Percentiles rank a stretch among this genome's conserved stretches.
phyloP scores from a whole-genome alignment of 1,140 invertebrate species.

The Drosophila athabasca region DNA sequence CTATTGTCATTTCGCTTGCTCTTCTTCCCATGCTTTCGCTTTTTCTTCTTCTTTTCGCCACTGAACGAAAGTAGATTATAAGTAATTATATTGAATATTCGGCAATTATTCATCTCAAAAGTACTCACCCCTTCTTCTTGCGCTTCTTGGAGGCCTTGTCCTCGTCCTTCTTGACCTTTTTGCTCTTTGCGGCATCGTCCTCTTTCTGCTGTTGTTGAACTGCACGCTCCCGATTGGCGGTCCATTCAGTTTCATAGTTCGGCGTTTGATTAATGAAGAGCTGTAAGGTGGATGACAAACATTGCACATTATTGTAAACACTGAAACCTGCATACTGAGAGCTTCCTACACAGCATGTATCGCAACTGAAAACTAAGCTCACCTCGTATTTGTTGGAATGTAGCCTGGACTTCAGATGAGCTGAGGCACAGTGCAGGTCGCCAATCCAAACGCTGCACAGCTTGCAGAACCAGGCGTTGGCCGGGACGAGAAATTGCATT shows the following conservation, averaged over 20 bases:
- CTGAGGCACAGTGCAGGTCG: constrained; percentile 92
- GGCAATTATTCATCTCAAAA: too few species aligned
- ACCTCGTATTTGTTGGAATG: constrained; percentile 92
- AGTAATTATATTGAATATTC: not conserved
- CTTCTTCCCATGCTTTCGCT: constrained; percentile 87
- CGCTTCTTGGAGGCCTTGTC: constrained; percentile 77
- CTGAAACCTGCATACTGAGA: not conserved
- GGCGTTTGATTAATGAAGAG: constrained; percentile 91
- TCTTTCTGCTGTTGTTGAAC: constrained; percentile 84
- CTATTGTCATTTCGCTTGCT: constrained; percentile 80
- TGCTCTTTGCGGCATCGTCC: constrained; percentile 83
- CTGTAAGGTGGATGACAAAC: constrained; percentile 83
- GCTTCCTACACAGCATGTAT: not conserved
- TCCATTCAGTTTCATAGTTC: constrained; percentile 93
- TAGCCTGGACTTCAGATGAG: constrained; percentile 90
- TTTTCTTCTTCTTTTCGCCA: constrained; percentile 85
- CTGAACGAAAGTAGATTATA: not conserved
- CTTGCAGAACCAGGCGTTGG: constrained; percentile 95
- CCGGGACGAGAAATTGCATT: constrained; percentile 92
- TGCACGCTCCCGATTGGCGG: constrained; percentile 90
- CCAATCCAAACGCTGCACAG: constrained; percentile 94
- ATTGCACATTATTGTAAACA: not conserved
- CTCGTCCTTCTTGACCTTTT: constrained; percentile 80
- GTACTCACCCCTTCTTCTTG: constrained; percentile 72
- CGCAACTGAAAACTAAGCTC: constrained; percentile 69